These are phyloP conservation scores for Drosophila multiciliata DNA, from an alignment of 2,888 invertebrate genomes.

Conservation along the genomic window DNA sequence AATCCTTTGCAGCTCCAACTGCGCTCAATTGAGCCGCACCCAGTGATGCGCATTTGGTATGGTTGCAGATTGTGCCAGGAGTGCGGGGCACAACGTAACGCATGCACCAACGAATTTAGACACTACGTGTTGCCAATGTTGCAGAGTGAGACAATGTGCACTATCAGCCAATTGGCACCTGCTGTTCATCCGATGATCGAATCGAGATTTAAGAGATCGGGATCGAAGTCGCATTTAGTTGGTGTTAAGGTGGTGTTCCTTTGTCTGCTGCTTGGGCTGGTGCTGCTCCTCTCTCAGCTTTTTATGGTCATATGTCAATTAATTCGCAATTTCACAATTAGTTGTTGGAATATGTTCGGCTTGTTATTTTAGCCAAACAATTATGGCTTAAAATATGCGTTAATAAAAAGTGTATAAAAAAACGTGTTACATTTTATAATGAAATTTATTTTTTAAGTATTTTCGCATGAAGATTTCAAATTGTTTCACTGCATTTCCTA, in stretches of 20 bases:
- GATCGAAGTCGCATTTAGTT: too few species aligned
- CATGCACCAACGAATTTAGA: constrained; percentile 96
- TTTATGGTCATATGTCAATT: constrained; percentile 75
- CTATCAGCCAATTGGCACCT: constrained; percentile 54
- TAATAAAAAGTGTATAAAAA: too few species aligned
- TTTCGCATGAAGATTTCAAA: neutral
- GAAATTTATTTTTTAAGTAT: too few species aligned
- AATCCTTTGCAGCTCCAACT: constrained; percentile 93
- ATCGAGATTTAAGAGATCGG: too few species aligned
- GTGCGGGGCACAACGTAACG: constrained; percentile 94
- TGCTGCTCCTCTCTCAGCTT: constrained; percentile 78
- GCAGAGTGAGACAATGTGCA: constrained; percentile 91
- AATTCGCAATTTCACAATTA: too few species aligned
- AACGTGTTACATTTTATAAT: too few species aligned
- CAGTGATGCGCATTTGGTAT: constrained; percentile 91
- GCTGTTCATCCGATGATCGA: too few species aligned
- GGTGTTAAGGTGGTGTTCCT: neutral
- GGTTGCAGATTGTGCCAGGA: constrained; percentile 95
- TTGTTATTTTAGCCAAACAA: too few species aligned
- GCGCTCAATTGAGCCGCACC: constrained; percentile 89
- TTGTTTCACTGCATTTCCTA: neutral
- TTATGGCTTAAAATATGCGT: too few species aligned
- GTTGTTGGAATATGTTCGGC: too few species aligned
- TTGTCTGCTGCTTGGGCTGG: neutral
- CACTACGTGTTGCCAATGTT: constrained; percentile 97